phyloP scores from a whole-genome alignment of 2,888 invertebrate species.

The Trisateles emortualis region DNA sequence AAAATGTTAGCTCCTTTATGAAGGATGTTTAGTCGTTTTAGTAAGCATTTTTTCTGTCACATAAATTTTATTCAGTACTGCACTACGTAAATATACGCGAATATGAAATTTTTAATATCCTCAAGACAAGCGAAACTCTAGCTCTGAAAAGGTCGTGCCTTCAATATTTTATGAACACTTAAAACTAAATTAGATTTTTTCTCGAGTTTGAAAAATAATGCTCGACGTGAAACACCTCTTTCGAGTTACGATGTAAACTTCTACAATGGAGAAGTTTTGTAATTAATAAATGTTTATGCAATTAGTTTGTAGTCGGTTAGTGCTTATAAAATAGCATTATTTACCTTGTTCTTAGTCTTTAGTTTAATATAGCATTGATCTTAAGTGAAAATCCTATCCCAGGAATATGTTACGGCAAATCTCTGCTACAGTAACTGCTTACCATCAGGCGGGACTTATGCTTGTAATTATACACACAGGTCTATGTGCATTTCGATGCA shows the following conservation, averaged over 20 bases:
- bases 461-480: no score
- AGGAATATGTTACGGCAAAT: no score
- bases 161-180: conserved; percentile 62
- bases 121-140: conserved; percentile 66
- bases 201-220: conserved; percentile 58
- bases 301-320: conserved; percentile 24
- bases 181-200: conserved; percentile 72
- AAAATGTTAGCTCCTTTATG: background rate
- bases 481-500: no score
- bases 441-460: no score
- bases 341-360: no score
- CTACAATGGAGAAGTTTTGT: conserved; percentile 44
- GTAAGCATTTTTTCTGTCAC: conserved; percentile 57
- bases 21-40: background rate
- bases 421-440: no score
- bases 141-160: conserved; percentile 62
- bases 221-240: conserved; percentile 48
- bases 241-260: conserved; percentile 47
- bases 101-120: conserved; percentile 76
- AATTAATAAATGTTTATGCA: conserved; percentile 52
- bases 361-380: no score
- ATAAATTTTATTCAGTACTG: conserved; percentile 57
- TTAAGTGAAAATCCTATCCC: no score
- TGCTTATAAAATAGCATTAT: background rate
- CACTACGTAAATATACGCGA: conserved; percentile 58